Evolutionary conservation across 2,113 vertebrate species (phyloP).

Genomic region (Callionymus lyra): DNA sequence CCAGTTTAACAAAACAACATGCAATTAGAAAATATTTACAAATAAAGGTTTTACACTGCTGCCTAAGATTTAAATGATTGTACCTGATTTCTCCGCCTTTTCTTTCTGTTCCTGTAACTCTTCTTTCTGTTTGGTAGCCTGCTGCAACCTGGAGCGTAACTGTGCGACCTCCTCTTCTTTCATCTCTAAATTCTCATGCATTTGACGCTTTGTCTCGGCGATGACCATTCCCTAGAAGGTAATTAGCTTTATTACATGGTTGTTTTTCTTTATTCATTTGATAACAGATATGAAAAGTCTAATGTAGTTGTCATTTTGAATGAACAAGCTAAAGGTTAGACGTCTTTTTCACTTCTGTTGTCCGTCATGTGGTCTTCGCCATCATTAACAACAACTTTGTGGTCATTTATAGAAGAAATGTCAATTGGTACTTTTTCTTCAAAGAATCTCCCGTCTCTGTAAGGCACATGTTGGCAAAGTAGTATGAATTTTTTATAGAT

Average conservation of each 20-base stretch:
- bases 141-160: constrained; percentile 75
- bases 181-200: constrained; percentile 93
- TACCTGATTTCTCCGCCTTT: constrained; percentile 90
- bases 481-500: neutral
- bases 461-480: too few species aligned
- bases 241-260: too few species aligned
- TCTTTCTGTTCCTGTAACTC: constrained; percentile 87
- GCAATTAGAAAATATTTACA: neutral
- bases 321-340: too few species aligned
- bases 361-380: too few species aligned
- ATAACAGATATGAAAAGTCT: too few species aligned
- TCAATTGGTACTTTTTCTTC: too few species aligned
- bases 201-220: constrained; percentile 92
- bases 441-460: too few species aligned
- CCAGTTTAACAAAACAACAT: neutral
- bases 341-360: too few species aligned
- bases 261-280: too few species aligned
- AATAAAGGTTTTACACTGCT: neutral
- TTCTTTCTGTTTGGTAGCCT: constrained; percentile 73
- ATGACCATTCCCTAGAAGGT: constrained; percentile 89
- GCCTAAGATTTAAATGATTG: constrained; percentile 22
- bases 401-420: too few species aligned
- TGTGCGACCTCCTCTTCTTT: constrained; percentile 92
- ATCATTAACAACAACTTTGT: too few species aligned
- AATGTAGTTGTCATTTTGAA: too few species aligned